Conservation (phyloP, 2,797 vertebrate species). For the Miichthys miiuy region DNA sequence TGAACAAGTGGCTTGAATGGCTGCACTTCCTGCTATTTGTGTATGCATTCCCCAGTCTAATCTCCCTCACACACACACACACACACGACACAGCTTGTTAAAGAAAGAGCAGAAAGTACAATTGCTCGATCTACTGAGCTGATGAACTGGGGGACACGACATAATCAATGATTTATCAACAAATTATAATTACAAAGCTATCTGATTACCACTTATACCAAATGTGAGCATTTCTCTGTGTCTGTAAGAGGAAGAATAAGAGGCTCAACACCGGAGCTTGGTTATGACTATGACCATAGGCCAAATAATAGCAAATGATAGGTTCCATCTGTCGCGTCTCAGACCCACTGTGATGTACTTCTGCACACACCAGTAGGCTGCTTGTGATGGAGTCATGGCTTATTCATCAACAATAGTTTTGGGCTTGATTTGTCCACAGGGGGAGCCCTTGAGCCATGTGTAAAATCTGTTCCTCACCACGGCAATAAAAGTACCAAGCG, state of each 20-base stretch:
- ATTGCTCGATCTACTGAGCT: slow-evolving; percentile 60
- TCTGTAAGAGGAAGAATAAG: slow-evolving; percentile 30
- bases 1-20: slow-evolving; percentile 28
- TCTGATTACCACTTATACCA: slow-evolving; percentile 62
- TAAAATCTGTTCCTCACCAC: slow-evolving; percentile 34
- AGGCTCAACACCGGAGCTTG: slow-evolving; percentile 19
- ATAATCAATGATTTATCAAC: slow-evolving; percentile 68
- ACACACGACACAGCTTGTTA: slow-evolving; percentile 43
- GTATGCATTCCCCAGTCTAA: slow-evolving; percentile 27
- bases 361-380: slow-evolving; percentile 35
- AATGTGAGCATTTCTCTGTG: slow-evolving; percentile 36
- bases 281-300: slow-evolving; percentile 33
- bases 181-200: slow-evolving; percentile 70
- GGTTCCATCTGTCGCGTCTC: slow-evolving; percentile 44
- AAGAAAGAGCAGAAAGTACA: slow-evolving; percentile 48
- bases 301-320: slow-evolving; percentile 61
- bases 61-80: slow-evolving; percentile 5
- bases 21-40: slow-evolving; percentile 43
- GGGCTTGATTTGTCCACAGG: slow-evolving; percentile 68
- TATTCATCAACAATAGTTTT: slow-evolving; percentile 34
- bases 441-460: slow-evolving; percentile 75
- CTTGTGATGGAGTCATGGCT: slow-evolving; percentile 25
- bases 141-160: slow-evolving; percentile 60
- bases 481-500: slow-evolving; percentile 5
- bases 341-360: slow-evolving; percentile 23